Base-by-base conservation (phyloP, 2,797 vertebrate species). In the Echiichthys vipera region DNA sequence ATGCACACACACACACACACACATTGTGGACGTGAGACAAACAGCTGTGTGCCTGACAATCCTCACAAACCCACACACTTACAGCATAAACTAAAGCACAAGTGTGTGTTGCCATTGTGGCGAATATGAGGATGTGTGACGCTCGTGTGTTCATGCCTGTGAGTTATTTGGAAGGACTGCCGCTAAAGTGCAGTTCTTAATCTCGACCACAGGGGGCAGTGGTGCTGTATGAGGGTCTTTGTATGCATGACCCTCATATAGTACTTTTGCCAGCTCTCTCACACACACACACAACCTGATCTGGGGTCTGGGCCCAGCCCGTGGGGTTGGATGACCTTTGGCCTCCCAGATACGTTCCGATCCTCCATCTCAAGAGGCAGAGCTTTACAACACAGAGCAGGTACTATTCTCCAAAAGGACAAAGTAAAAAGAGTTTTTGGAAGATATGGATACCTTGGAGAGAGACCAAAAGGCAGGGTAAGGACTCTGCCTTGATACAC, bases 1-100 rank as follows among this genome's bases (percentile, higher is more conserved):
- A 71, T 29, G 12, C 25, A 29, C 37, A 57, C 45, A 43, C n/a
- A 32, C 63, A 54, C 39, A 34, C n/a, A 37, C 36, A 62, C 14
- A 64, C 24, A 69, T 32, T 67, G 40, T 70, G 62, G 65, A 69
- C 65, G 56, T 66, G 68, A 59, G 36, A 79, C 46, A 46, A 67
- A 71, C 58, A 56, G 64, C 53, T 59, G 37, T 77, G 82, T 83
- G 82, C 64, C 70, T 65, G 53, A 65, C 32, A 39, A 46, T 71
- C 43, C 49, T 47, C 22, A 54, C 46, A 36, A 29, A 58, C 50
- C 68, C 55, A 71, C 57, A 39, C 36, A 39, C 66, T 75, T 62
- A 78, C 57, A 61, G 37, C 42, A 62, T 61, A 12, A 65, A 74
- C 68, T 74, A 29, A 45, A 68, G 25, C 64, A 57, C 80, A 80